These are phyloP conservation scores for Halichondria panicea DNA, from an alignment of 37 sponge, comb jelly and placozoan genomes.

Conservation along the genomic window DNA sequence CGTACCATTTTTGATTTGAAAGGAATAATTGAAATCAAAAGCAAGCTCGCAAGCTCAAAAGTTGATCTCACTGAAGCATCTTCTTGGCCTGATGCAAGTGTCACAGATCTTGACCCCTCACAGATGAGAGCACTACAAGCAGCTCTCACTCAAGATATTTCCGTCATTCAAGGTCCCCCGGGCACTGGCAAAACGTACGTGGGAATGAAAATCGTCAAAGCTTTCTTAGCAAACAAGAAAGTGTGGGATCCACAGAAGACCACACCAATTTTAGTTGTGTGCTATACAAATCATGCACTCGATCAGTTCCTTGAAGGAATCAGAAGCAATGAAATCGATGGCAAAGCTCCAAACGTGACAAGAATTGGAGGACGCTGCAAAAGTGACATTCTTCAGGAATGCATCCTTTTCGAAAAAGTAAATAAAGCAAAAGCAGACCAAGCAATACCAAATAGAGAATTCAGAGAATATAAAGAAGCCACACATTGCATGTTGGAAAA, in stretches of 20 bases:
- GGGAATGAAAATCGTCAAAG: slow-evolving; percentile 78
- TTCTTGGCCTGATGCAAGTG: slow-evolving; percentile 43
- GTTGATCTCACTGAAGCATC: slow-evolving; percentile 3
- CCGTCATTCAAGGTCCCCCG: slow-evolving; percentile 97
- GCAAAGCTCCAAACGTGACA: slow-evolving; percentile 50
- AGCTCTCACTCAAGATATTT: slow-evolving; percentile 75
- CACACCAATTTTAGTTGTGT: slow-evolving; percentile 86
- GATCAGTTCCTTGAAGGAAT: slow-evolving; percentile 92
- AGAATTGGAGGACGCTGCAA: slow-evolving; percentile 89
- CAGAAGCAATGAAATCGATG: slow-evolving; percentile 10
- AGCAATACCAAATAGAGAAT: slow-evolving; percentile 2
- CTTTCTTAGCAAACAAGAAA: slow-evolving; percentile 61
- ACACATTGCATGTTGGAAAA: not conserved
- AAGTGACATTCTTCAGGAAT: slow-evolving; percentile 63
- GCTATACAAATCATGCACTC: slow-evolving; percentile 97
- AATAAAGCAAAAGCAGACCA: not conserved
- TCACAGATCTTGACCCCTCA: slow-evolving; percentile 58
- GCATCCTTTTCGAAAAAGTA: slow-evolving; percentile 31
- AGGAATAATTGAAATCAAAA: not conserved
- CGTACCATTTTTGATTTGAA: slow-evolving; percentile 2
- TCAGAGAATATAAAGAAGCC: not conserved
- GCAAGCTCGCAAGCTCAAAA: not conserved
- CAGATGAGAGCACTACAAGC: slow-evolving; percentile 69
- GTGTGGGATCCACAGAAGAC: slow-evolving; percentile 49
- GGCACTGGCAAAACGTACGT: slow-evolving; percentile 95